A percentile compares a stretch with the other conserved stretches of the same genome.
Evolutionary conservation across 2,888 invertebrate genomes (phyloP).

Genomic region (Pterobdella sp.): DNA sequence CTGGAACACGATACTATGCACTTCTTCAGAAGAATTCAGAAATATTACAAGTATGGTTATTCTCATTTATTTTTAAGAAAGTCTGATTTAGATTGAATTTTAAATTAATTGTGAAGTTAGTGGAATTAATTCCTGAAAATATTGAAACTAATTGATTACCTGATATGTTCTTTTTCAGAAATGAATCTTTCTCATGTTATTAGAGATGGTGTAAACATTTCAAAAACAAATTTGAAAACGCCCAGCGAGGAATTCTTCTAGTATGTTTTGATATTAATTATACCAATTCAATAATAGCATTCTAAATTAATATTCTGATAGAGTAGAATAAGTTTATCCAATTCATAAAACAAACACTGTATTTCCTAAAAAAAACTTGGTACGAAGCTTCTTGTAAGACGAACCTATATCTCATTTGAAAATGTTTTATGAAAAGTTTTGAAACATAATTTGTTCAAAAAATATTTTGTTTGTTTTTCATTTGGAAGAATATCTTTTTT

Average conservation of each 20-base stretch:
- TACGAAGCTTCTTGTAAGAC: no score
- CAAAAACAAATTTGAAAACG: constrained; percentile 28
- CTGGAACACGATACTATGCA: constrained; percentile 35
- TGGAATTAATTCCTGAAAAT: no score
- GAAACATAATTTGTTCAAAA: no score
- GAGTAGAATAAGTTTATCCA: background rate
- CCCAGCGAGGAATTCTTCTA: constrained; percentile 37
- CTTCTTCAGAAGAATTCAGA: constrained; percentile 20
- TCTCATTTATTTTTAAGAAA: no score
- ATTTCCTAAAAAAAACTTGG: background rate
- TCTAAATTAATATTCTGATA: background rate
- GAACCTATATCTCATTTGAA: no score
- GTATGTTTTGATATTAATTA: constrained; percentile 33
- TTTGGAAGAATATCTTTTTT: no score
- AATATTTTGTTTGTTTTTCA: no score
- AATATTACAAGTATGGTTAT: background rate
- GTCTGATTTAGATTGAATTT: no score
- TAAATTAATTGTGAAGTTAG: no score
- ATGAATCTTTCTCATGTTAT: background rate
- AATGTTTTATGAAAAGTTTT: no score
- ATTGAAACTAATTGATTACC: no score
- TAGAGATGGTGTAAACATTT: background rate
- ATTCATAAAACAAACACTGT: background rate
- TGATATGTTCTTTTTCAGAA: no score
- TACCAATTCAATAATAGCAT: background rate